Percentiles rank a stretch among this genome's conserved stretches.
These are phyloP conservation scores for Archaeoteleia sp. DNA, from an alignment of 2,888 invertebrate genomes.

Conservation along the genomic window DNA sequence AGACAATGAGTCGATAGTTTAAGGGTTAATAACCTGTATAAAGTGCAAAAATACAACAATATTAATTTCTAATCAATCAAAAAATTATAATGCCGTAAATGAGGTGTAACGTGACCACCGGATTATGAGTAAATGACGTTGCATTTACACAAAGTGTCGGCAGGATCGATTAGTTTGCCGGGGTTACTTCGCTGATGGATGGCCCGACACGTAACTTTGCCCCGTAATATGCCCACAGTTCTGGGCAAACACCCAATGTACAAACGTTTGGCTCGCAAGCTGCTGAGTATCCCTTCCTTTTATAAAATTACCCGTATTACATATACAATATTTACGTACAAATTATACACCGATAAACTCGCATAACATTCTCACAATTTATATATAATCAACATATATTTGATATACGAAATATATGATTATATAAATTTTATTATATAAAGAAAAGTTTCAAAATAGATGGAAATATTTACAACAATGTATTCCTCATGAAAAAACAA, in stretches of 20 bases:
- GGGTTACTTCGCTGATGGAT: slow-evolving; percentile 13
- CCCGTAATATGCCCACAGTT: slow-evolving; percentile 15
- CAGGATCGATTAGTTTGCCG: slow-evolving; percentile 19
- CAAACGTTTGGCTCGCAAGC: slow-evolving; percentile 23
- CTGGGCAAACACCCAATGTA: slow-evolving; percentile 20
- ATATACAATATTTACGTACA: not conserved
- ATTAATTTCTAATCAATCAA: no score
- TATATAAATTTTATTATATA: no score
- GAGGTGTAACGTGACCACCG: not conserved
- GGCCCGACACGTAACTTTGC: slow-evolving; percentile 16
- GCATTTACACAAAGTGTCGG: slow-evolving; percentile 1
- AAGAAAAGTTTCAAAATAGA: no score
- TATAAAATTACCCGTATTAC: not conserved
- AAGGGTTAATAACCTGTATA: no score
- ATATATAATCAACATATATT: no score
- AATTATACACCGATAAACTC: no score
- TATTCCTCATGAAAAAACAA: no score
- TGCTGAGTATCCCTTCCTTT: slow-evolving; percentile 18
- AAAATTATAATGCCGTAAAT: not conserved
- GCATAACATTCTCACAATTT: no score
- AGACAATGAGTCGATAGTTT: no score
- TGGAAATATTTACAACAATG: no score
- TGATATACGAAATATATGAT: no score
- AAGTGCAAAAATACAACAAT: no score
- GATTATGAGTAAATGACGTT: not conserved